Base-by-base conservation (phyloP, 1,140 invertebrate species). In the Spodoptera frugiperda region DNA sequence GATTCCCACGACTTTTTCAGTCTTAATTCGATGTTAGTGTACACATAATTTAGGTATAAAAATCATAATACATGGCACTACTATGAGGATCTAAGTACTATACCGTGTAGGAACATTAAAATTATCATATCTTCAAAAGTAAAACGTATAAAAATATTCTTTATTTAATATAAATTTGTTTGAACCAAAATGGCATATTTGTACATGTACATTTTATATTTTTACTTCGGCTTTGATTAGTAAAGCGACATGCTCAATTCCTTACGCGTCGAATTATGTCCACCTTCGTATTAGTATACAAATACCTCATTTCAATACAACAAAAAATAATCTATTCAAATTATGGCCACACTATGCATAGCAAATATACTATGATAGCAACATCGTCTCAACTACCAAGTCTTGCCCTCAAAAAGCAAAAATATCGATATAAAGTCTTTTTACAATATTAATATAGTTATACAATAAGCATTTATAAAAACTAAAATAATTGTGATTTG, bases 31-130 rank as follows among this genome's bases (percentile, higher is more conserved):
- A 93, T 92, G 90, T 89, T 25, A 72, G 46, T 77, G 63, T 85
- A 81, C 71, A 82, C 72, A 81, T 75, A 79, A 73, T 70, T 78
- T 61, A 55, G 19, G 77, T 39, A 78, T 77, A 72, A 15, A 79
- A 78, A 73, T 85, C 76, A 83, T 87, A 87, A 89, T 77, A 86
- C 85, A 93, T 92, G 89, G 90, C 91, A 92, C 90, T 89, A 88
- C 77, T 68, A 55, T 76, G 78, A 82, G 79, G 71, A 83, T 83
- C 84, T 91, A 90, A 91, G 85, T 92, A 93, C 85, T 87, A 87
- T 57, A 79, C 59, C 30, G 59, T 81, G 65, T 91, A 93, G 90
- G 90, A 93, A 93, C 89, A 86, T 87, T 84, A 83, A 84, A 82
- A 87, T 84, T 79, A 85, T 84, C 79, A 80, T 76, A 86, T 84